Evolutionary conservation across 2,888 invertebrate genomes (phyloP), one percentile per base, ranked within the genome.

Genomic region (Leucoptera coffeella): DNA sequence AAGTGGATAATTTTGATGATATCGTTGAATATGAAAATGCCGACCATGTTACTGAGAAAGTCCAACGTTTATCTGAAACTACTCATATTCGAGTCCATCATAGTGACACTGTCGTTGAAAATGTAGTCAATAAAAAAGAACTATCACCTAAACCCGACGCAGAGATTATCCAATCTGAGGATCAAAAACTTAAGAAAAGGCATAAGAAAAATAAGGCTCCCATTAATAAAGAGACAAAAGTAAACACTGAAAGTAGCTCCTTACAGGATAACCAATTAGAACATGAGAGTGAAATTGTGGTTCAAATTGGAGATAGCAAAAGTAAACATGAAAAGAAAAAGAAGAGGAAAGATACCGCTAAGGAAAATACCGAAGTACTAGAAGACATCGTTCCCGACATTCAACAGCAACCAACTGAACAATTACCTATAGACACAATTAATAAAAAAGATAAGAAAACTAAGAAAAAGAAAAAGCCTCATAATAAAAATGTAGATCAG

Each of bases 1-100:
- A 67, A 42, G 69, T 67, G 19, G 41, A 62, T 39, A 50, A 62
- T 22, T 67, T 69, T 36, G 69, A 60, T 26, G 61, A 64, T 27
- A 32, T 42, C 26, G 36, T 41, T 12, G 45, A 46, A 30, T 12
- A 17, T 17, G 9, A 17, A 7, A 9, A 17, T 17, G 9, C 6
- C 9, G 9, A 17, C 6, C 6, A 9, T 17, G 9, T 17, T 17
- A 6, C 6, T 7, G 9, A 6, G 9, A 17, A 17, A 17, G 9
- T 8, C 6, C 8, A 22, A 2, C 22, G 15, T 10, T n/a, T n/a
- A n/a, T n/a, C n/a, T n/a, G n/a, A n/a, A n/a, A n/a, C n/a, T n/a
- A n/a, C n/a, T n/a, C n/a, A n/a, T n/a, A n/a, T n/a, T n/a, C n/a
- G n/a, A n/a, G n/a, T n/a, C n/a, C n/a, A n/a, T n/a, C n/a, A n/a